These are phyloP conservation scores for Bos indicus DNA, from an alignment of 2,113 vertebrate species.

Conservation along the genomic window DNA sequence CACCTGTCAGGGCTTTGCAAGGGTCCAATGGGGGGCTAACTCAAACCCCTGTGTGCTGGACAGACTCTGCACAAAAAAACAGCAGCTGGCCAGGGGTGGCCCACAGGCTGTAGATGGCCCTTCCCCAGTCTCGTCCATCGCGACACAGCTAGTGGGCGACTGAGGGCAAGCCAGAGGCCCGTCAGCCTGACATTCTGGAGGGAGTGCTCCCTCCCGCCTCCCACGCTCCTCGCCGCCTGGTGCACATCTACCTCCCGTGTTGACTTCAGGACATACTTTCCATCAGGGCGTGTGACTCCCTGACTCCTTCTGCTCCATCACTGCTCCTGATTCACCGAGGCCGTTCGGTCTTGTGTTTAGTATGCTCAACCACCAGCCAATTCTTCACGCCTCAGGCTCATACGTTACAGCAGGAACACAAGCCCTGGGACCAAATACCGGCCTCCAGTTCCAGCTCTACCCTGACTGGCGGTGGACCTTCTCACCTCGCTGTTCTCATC, in stretches of 20 bases:
- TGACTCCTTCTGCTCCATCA: not conserved
- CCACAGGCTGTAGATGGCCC: not conserved
- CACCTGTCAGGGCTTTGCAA: not conserved
- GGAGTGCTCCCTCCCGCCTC: rapidly evolving
- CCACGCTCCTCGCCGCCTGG: not conserved
- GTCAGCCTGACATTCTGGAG: not conserved
- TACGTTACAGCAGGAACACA: rapidly evolving
- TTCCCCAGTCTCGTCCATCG: rapidly evolving
- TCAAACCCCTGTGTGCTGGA: not conserved
- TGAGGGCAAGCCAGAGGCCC: rapidly evolving
- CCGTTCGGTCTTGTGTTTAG: rapidly evolving
- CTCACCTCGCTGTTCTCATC: rapidly evolving
- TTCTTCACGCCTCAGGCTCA: not conserved
- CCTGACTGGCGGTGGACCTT: not conserved
- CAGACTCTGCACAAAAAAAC: not conserved
- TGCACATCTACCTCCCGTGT: rapidly evolving
- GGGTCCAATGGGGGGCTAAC: rapidly evolving
- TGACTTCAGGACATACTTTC: not conserved
- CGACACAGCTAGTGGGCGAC: not conserved
- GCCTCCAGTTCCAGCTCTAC: not conserved
- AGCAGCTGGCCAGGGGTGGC: not conserved
- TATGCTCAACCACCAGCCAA: not conserved
- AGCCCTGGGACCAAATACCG: rapidly evolving
- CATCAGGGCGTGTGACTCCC: rapidly evolving
- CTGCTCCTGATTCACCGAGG: rapidly evolving